Percentiles rank a stretch among this genome's conserved stretches.
These are phyloP conservation scores for Mechanitis mazaeus DNA, from an alignment of 2,888 invertebrate species.

Conservation along the genomic window DNA sequence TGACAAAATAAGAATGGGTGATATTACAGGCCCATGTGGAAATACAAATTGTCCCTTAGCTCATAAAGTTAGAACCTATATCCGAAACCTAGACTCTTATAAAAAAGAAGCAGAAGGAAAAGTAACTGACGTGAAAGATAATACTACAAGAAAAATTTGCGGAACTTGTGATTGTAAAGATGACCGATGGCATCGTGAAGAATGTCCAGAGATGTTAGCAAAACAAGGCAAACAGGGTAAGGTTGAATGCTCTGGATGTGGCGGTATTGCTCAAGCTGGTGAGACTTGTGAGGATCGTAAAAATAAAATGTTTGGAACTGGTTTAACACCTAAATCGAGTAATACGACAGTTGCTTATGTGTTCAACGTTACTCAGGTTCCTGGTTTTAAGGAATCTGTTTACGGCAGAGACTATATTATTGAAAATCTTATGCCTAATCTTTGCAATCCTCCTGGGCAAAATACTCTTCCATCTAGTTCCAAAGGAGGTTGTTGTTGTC, in stretches of 20 bases:
- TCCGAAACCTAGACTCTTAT: constrained; percentile 58
- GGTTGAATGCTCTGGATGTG: constrained; percentile 48
- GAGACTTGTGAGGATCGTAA: constrained; percentile 55
- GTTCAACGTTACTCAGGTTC: constrained; percentile 42
- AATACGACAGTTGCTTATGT: constrained; percentile 47
- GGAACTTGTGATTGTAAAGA: constrained; percentile 63
- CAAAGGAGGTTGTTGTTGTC: constrained; percentile 37
- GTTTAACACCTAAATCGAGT: constrained; percentile 45
- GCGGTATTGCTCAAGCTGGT: constrained; percentile 43
- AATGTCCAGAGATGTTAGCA: constrained; percentile 44
- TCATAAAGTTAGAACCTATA: constrained; percentile 62
- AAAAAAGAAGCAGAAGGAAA: constrained; percentile 46
- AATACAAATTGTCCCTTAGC: constrained; percentile 63
- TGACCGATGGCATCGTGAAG: constrained; percentile 59
- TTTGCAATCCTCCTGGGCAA: constrained; percentile 24
- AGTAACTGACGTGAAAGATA: constrained; percentile 37
- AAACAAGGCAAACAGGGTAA: constrained; percentile 29
- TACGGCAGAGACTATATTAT: constrained; percentile 44
- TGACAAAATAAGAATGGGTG: constrained; percentile 66
- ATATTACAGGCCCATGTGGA: constrained; percentile 67
- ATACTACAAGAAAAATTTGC: constrained; percentile 49
- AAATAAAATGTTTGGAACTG: constrained; percentile 45
- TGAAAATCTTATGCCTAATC: constrained; percentile 37
- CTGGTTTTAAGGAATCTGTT: constrained; percentile 41
- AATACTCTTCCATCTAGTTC: constrained; percentile 19